Conservation (phyloP, 2,888 invertebrate species). For the Boloria selene region DNA sequence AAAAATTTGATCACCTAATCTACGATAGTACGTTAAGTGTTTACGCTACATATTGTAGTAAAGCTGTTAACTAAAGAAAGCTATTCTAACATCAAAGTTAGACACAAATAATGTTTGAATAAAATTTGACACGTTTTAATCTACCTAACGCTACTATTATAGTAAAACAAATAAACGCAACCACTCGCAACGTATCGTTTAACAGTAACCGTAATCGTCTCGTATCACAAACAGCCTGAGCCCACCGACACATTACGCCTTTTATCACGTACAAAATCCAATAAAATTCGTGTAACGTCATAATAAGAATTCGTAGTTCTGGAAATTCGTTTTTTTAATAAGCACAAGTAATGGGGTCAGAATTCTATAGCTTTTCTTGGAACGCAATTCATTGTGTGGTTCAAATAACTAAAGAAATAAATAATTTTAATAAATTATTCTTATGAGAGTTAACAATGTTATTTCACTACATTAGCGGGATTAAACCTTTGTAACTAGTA, state of each 20-base stretch:
- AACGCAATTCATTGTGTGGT: no score
- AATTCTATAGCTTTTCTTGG: no score
- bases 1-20: slow-evolving; percentile 29
- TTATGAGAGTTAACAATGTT: no score
- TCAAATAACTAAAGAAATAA: no score
- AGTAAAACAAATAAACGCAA: neutral
- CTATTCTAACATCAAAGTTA: slow-evolving; percentile 13
- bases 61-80: slow-evolving; percentile 16
- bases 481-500: no score
- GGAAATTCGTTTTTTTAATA: no score
- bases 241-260: slow-evolving; percentile 11
- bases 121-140: slow-evolving; percentile 25
- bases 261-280: slow-evolving; percentile 5
- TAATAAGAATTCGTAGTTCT: slow-evolving; percentile 4
- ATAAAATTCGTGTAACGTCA: slow-evolving; percentile 3
- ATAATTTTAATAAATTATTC: no score
- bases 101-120: slow-evolving; percentile 6
- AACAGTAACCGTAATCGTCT: slow-evolving; percentile 21
- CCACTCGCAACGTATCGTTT: slow-evolving; percentile 2
- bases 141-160: slow-evolving; percentile 7
- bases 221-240: slow-evolving; percentile 38
- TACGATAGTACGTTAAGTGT: slow-evolving; percentile 14
- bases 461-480: no score
- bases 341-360: no score
- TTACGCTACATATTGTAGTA: slow-evolving; percentile 20